Evolutionary conservation across 2,797 vertebrate genomes (phyloP).

Genomic region (Tiaroga cobitis): DNA sequence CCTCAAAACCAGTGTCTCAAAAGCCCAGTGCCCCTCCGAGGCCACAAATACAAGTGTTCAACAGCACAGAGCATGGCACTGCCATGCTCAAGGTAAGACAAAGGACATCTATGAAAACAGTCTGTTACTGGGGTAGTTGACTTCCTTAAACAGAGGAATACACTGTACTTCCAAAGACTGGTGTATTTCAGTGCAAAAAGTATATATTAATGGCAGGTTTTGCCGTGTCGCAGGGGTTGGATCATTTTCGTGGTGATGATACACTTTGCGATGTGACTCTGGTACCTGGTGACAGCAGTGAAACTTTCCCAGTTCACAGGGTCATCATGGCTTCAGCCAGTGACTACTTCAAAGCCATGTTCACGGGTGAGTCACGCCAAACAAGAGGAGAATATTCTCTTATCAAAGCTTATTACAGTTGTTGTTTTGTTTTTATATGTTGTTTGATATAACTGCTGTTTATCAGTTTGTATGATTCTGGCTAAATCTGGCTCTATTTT

Average conservation of each 20-base stretch:
- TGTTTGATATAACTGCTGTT: not conserved
- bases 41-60: constrained; percentile 75
- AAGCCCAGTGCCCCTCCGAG: constrained; percentile 74
- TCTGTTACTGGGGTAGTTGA: not conserved
- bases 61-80: constrained; percentile 72
- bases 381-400: not conserved
- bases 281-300: constrained; percentile 78
- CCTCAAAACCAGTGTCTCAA: constrained; percentile 65
- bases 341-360: constrained; percentile 87
- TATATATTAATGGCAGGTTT: not conserved
- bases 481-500: not conserved
- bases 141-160: not conserved
- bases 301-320: constrained; percentile 80
- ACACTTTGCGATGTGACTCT: constrained; percentile 81
- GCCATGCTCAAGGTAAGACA: constrained; percentile 74
- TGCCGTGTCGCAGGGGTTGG: constrained; percentile 70
- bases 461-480: not conserved
- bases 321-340: constrained; percentile 84
- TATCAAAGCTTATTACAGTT: not conserved
- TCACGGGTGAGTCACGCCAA: constrained; percentile 74
- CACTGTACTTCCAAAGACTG: not conserved
- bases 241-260: constrained; percentile 73
- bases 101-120: not conserved
- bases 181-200: not conserved
- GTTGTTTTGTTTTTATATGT: not conserved